Evolutionary conservation across 2,113 vertebrate species (phyloP), one percentile per base, ranked within the genome.

Genomic region (Chrysemys picta): DNA sequence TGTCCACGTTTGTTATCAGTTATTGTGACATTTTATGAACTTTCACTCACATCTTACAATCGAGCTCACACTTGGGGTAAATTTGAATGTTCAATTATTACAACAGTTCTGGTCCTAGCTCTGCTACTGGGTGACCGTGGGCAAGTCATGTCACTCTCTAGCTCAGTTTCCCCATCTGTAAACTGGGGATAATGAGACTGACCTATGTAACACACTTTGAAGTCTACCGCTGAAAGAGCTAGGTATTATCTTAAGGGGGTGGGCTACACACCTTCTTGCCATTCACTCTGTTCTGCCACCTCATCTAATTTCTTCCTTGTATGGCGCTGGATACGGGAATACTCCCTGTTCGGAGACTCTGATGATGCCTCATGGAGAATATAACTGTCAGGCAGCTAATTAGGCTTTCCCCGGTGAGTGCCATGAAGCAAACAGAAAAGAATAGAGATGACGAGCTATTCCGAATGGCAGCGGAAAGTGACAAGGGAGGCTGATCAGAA

Each of bases 361-460:
- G 72, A 47, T 31, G 24, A 4, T 62, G 56, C 42, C 75, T 78
- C 56, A 17, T 47, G 1, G 53, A 95, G 53, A 17, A 53, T 50
- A 38, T 5, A 25, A 42, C 17, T 89, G 96, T 95, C 93, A 87
- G 84, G 89, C 50, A 94, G 38, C 47, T 97, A 95, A 97, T 97
- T 93, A 97, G 52, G 29, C 89, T 57, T 81, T 93, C 87, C 75
- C 50, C 78, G 62, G 47, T 56, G 82, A 96, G 38, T 31, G 21
- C 83, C 87, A 53, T 0, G 0, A 86, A 94, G 52, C 52, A 87
- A 89, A 80, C 13, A 62, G 53, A 92, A 76, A 82, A 93, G 82
- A 84, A 93, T 76, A 49, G 91, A 57, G 79, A 89, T 83, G 91
- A 94, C 0, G 1, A 53, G 50, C 16, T 38, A 0, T 17, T 79